Conservation (phyloP, 2,113 vertebrate genomes). For the Herpailurus yagouaroundi region DNA sequence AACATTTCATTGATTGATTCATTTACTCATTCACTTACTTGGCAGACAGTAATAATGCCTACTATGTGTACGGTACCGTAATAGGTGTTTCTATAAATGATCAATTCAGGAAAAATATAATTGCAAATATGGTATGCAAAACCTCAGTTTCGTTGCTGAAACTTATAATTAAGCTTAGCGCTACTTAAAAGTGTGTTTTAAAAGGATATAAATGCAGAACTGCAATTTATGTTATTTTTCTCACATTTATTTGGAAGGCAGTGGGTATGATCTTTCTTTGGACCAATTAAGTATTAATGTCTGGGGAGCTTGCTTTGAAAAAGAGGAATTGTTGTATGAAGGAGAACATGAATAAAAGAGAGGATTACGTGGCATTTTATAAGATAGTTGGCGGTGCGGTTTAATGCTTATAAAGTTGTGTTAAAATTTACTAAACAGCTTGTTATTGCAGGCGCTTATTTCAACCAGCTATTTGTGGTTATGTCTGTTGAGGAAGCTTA, state of each 20-base stretch:
- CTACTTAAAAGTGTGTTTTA: constrained; percentile 38
- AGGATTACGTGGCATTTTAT: constrained; percentile 66
- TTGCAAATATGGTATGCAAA: neutral
- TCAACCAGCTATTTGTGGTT: constrained; percentile 87
- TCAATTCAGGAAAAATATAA: constrained; percentile 18
- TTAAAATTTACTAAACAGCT: constrained; percentile 82
- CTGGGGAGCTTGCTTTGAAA: constrained; percentile 3
- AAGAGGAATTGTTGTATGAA: constrained; percentile 44
- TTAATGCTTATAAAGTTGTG: constrained; percentile 75
- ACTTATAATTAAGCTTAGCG: constrained; percentile 21
- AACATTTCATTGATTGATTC: neutral
- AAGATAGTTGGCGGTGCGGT: constrained; percentile 60
- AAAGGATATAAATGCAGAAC: neutral
- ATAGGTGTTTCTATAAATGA: constrained; percentile 28
- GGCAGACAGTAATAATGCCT: neutral
- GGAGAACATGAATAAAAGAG: constrained; percentile 46
- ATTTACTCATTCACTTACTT: neutral
- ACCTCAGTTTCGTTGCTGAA: neutral
- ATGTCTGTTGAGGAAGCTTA: constrained; percentile 85
- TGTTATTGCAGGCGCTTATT: constrained; percentile 82
- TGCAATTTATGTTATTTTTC: constrained; percentile 21
- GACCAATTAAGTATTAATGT: constrained; percentile 52
- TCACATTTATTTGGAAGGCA: neutral
- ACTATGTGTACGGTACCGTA: neutral
- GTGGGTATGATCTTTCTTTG: neutral